A percentile compares a stretch with the other conserved stretches of the same genome.
Conservation (phyloP, 2,797 vertebrate genomes). For the Pachyuromys duprasi region DNA sequence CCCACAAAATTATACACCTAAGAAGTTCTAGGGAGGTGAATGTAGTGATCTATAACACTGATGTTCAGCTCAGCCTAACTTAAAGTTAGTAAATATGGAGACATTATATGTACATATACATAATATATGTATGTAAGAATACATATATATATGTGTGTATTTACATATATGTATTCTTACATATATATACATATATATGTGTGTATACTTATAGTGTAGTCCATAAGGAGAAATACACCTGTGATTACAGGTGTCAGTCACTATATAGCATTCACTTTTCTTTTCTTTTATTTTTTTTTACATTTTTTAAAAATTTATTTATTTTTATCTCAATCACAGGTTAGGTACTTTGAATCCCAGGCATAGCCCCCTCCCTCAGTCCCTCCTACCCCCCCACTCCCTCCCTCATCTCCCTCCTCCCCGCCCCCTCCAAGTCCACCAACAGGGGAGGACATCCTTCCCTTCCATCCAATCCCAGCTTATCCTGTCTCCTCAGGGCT, state of each 20-base stretch:
- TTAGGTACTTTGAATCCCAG: no score
- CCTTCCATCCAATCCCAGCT: no score
- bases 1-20: background rate
- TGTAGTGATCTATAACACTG: background rate
- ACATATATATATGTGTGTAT: background rate
- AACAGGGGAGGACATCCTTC: no score
- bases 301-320: no score
- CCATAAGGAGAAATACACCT: background rate
- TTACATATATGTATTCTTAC: background rate
- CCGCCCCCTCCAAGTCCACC: no score
- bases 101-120: background rate
- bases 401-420: no score
- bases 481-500: no score
- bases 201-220: background rate
- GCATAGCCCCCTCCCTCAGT: no score
- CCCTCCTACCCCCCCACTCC: no score
- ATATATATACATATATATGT: background rate
- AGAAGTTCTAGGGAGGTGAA: slow-evolving; percentile 17
- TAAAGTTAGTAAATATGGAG: background rate
- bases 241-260: slow-evolving; percentile 29
- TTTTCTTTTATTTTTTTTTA: no score
- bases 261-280: background rate
- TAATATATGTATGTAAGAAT: background rate
- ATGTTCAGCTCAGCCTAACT: background rate
- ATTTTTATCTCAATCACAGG: no score